Base-by-base conservation (phyloP, 1,140 invertebrate genomes). In the Listronotus bonariensis region DNA sequence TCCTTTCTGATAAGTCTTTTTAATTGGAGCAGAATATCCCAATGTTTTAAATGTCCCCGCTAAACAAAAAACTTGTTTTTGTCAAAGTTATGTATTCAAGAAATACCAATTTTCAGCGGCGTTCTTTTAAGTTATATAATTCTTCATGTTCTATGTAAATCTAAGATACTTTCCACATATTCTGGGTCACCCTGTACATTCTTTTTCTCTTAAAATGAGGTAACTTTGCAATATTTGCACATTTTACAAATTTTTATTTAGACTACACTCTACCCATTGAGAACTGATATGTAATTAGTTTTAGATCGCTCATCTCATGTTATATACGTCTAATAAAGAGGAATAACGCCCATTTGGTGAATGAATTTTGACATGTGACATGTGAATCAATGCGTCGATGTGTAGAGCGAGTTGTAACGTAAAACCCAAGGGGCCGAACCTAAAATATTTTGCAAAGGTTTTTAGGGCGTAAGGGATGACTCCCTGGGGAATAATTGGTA, bases 401-500 rank as follows among this genome's bases (percentile, higher is more conserved):
- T 60, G 46, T 60, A 20, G 46, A 48, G 18, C 57, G 36, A 58
- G 10, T 40, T 20, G 59, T 62, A 62, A 62, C 49, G 59, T 62
- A 45, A 62, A 62, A 62, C 59, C 59, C 32, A 20, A 41, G 48
- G 36, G 57, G 45, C 32, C 10, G 57, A 26, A 53, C 36, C 20
- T 38, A 62, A 62, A 62, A 59, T 36, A 59, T 59, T 62, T 34
- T 20, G 51, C 38, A 62, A 53, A 53, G 6, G 59, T 32, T 53
- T 59, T 53, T 45, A 20, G 59, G 59, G 49, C 59, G 59, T 62
- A 45, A 42, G 52, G 49, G 59, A 62, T 62, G 59, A 62, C 59
- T 62, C 59, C 59, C 59, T 32, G 59, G 59, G 59, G 59, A 15
- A 31, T 62, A 62, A 62, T 62, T 62, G 59, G 48, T 49, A 14